Evolutionary conservation across 1,140 invertebrate species (phyloP).

Genomic region (Tetragnatha versicolor): DNA sequence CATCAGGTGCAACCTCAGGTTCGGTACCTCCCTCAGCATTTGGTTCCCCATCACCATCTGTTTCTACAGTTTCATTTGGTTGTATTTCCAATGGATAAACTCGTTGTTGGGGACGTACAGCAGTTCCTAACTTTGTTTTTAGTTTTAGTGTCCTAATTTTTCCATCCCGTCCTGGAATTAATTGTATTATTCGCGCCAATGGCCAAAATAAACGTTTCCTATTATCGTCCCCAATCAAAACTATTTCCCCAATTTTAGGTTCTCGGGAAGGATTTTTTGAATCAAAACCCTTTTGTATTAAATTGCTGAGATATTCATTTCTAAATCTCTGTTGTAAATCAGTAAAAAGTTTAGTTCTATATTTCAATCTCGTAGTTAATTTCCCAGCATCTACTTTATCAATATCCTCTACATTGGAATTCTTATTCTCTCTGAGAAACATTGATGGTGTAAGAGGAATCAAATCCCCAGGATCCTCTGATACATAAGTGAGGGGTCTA

Average conservation of each 20-base stretch:
- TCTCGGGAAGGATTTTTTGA: neutral
- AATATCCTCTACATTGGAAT: neutral
- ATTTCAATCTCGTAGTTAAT: neutral
- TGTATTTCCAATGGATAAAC: too few relatives aligned
- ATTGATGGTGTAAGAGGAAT: neutral
- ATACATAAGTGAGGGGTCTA: slow-evolving; percentile 6
- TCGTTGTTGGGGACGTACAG: too few relatives aligned
- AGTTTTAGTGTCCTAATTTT: neutral
- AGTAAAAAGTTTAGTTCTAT: neutral
- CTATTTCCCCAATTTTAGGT: neutral
- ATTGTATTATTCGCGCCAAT: neutral
- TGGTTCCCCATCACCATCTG: too few relatives aligned
- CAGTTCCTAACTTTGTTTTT: neutral
- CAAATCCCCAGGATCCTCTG: slow-evolving; percentile 12
- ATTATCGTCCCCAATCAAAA: neutral
- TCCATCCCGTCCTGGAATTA: slow-evolving; percentile 4
- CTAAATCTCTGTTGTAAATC: neutral
- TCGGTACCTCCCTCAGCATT: too few relatives aligned
- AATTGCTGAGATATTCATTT: neutral
- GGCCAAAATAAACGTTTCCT: slow-evolving; percentile 11
- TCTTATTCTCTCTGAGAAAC: neutral
- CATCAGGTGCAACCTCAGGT: too few relatives aligned
- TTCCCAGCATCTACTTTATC: neutral
- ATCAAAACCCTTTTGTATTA: neutral
- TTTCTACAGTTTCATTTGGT: too few relatives aligned